Evolutionary conservation across 2,113 vertebrate genomes (phyloP).

Genomic region (Hydropotes inermis): DNA sequence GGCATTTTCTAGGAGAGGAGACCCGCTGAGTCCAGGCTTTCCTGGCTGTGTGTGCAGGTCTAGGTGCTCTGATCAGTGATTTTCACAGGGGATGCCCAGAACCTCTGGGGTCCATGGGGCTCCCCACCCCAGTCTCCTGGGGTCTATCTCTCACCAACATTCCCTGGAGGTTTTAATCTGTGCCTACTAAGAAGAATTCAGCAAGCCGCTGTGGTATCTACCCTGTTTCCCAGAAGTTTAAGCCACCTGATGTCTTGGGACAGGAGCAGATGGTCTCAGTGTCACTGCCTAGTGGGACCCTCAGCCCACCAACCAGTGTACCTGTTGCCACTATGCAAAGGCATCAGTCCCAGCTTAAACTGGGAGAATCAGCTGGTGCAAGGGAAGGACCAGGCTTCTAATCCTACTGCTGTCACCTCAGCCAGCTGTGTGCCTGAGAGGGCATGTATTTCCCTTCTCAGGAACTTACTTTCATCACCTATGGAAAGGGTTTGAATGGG

Average conservation of each 20-base stretch:
- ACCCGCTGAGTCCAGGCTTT: neutral
- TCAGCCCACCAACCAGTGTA: neutral
- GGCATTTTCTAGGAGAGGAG: neutral
- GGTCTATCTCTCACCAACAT: neutral
- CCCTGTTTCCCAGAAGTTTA: neutral
- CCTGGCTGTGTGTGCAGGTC: neutral
- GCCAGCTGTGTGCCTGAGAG: rapidly evolving
- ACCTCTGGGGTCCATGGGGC: neutral
- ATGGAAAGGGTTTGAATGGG: neutral
- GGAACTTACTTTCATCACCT: neutral
- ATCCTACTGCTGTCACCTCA: neutral
- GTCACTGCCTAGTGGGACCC: neutral
- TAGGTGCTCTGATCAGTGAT: neutral
- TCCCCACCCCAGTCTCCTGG: neutral
- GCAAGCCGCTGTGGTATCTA: neutral
- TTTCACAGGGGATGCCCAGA: neutral
- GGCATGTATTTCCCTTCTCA: neutral
- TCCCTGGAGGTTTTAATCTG: neutral
- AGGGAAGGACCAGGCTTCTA: neutral
- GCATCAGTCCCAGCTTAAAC: neutral
- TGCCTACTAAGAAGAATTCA: neutral
- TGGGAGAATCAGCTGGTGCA: neutral
- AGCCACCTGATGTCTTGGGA: neutral
- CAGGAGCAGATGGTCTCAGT: neutral
- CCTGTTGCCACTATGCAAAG: neutral